Evolutionary conservation across 2,888 invertebrate genomes (phyloP), one percentile per base, ranked within the genome.

Genomic region (Limenitis camilla): DNA sequence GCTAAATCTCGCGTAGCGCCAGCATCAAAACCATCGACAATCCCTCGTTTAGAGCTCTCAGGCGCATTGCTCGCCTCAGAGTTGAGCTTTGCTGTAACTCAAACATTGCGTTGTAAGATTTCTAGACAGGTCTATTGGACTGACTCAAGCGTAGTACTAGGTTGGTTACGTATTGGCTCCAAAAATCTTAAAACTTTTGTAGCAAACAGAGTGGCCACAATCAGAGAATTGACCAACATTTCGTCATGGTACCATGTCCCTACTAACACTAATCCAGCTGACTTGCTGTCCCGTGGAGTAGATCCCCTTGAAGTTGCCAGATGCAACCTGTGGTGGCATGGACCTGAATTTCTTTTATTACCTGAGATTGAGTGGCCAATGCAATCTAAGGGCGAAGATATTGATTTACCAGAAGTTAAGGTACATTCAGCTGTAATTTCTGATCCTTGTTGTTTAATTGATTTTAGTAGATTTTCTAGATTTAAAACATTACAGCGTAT

Each of bases 131-230:
- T 46, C 4, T 30, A 33, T 27, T 52, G 52, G 49, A 40, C 45
- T 31, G 45, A 49, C 30, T 49, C 49, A 1, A 51, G 45, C 6
- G 44, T 51, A 8, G 51, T 46, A 28, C 28, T 46, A 41, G 41
- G 36, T 9, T 52, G 46, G 45, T 10, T 54, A 30, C 28, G 31
- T 2, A 28, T 5, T 8, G 31, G 19, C 6, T 33, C 43, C 8
- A 42, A 49, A 11, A 40, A 40, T 27, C 30, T 61, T 5, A 58
- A 64, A 49, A 45, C 55, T 0, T 64, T 61, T 49, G 62, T 62
- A 5, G 8, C 52, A 2, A 59, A 62, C 40, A 47, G 64, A 10
- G 58, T 62, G 0, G 30, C 11, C 6, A 57, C 58, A 40, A 59
- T 64, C 11, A 51, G 60, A 33, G 48, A 59, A 2, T 27, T 56